Evolutionary conservation across 2,113 vertebrate genomes (phyloP).

Genomic region (Anas platyrhynchos): DNA sequence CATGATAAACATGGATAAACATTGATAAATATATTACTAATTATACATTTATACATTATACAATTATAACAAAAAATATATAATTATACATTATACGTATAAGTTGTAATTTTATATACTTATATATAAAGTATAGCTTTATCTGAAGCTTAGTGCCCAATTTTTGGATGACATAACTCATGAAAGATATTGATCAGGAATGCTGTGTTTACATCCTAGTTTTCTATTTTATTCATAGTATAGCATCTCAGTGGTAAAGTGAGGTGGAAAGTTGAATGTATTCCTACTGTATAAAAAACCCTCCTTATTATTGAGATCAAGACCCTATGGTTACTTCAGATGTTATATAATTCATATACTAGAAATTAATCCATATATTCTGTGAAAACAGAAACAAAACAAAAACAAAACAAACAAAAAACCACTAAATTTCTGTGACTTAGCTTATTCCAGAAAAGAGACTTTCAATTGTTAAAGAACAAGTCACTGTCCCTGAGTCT

Average conservation of each 20-base stretch:
- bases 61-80: too few species aligned
- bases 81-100: too few species aligned
- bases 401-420: too few species aligned
- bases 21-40: too few species aligned
- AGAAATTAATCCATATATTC: neutral
- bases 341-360: neutral
- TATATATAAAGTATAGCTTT: neutral
- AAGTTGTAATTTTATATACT: neutral
- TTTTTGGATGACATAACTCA: neutral
- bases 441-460: neutral
- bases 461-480: neutral
- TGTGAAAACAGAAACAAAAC: too few species aligned
- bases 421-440: neutral
- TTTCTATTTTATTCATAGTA: neutral
- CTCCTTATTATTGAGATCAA: neutral
- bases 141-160: neutral
- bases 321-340: neutral
- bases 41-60: too few species aligned
- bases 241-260: neutral
- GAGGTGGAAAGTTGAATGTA: neutral
- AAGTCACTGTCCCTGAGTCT: neutral
- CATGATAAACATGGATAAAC: neutral
- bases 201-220: neutral
- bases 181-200: neutral
- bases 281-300: neutral